Base-by-base conservation (phyloP, 2,888 invertebrate genomes). In the Diarsia dahlii region DNA sequence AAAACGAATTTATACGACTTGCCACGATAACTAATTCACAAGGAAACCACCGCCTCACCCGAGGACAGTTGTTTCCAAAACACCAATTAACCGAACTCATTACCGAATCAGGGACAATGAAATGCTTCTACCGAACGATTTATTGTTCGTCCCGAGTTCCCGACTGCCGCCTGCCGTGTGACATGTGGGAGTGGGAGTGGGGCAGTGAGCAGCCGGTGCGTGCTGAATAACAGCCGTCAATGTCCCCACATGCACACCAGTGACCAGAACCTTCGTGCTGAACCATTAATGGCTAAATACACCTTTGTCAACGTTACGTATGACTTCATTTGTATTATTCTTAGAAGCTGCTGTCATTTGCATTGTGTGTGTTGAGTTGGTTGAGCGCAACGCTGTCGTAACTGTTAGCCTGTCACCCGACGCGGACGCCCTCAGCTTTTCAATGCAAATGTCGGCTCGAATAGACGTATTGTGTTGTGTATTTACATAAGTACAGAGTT, bases 401-500 rank as follows among this genome's bases (percentile, higher is more conserved):
- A 15, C 54, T 60, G 73, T 77, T 66, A 39, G 39, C 39, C 39
- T 39, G 73, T 77, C 69, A 63, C 13, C 64, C 64, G 54, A 78
- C 52, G 52, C n/a, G 48, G 48, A 75, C 52, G 65, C 56, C 67
- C 62, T n/a, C 39, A 76, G 80, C 70, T 71, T 66, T 72, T 75
- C 70, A 76, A 71, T 64, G 63, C 60, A 73, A 73, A 73, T 73
- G 23, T 80, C 67, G 54, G 52, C 69, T 74, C 45, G 68, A 76
- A 81, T 45, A 62, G 34, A 58, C 60, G 71, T 76, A 69, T 65
- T 77, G 71, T 71, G 67, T 15, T 63, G 52, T 45, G 78, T 72
- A 87, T 76, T 84, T 80, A 86, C 78, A 74, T 76, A 74, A 76
- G 76, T 71, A 80, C 73, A 68, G 76, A 82, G 74, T 78, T 87